Evolutionary conservation across 2,888 invertebrate genomes (phyloP).

Genomic region (Spilosoma lubricipeda): DNA sequence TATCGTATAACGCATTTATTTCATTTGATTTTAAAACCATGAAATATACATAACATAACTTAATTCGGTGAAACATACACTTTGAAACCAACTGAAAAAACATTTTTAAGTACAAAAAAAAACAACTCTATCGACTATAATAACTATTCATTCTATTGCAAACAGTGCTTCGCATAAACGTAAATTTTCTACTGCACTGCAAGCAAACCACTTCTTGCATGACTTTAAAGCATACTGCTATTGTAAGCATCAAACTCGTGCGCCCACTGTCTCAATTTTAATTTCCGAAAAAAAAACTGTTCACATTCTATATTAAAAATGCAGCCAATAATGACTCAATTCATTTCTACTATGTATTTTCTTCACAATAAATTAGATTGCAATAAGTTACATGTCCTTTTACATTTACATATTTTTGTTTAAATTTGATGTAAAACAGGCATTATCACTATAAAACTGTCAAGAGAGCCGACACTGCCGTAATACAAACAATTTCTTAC

Average conservation of each 20-base stretch:
- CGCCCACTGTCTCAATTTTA: background rate
- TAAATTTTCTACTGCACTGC: background rate
- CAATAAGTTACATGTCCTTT: background rate
- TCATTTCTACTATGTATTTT: background rate
- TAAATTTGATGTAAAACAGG: conserved; percentile 25
- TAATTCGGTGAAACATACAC: conserved; percentile 27
- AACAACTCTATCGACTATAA: conserved; percentile 15
- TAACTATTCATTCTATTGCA: conserved; percentile 16
- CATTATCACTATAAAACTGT: conserved; percentile 36
- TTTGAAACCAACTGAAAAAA: background rate
- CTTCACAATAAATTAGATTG: background rate
- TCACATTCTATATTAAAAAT: background rate
- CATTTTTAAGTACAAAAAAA: conserved; percentile 2
- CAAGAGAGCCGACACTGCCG: conserved; percentile 63
- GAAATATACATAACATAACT: conserved; percentile 15
- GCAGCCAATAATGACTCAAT: background rate
- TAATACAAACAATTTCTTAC: conserved; percentile 78
- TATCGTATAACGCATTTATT: conserved; percentile 35
- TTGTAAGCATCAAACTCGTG: too few relatives aligned
- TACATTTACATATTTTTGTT: background rate
- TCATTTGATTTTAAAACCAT: conserved; percentile 38
- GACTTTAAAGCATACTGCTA: too few relatives aligned
- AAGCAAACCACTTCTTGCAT: background rate
- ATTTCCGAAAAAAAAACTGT: background rate
- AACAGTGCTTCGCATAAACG: background rate